phyloP scores from a whole-genome alignment of 2,113 vertebrate species.

The Varanus komodoensis region DNA sequence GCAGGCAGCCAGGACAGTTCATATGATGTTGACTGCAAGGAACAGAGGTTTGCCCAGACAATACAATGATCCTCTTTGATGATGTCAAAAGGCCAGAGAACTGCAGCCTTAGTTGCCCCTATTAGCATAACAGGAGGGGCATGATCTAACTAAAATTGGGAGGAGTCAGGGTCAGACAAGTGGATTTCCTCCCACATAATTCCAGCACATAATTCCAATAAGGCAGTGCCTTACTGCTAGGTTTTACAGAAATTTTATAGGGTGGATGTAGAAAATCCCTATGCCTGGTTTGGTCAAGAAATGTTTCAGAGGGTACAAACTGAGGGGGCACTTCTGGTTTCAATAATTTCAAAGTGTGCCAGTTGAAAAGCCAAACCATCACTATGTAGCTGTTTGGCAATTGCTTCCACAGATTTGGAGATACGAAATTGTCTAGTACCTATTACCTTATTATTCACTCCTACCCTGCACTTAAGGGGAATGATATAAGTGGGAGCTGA shows the following conservation, averaged over 20 bases:
- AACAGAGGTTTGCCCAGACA: too few relatives aligned
- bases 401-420: not conserved
- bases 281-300: not conserved
- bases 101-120: too few relatives aligned
- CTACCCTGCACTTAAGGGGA: not conserved
- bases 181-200: too few relatives aligned
- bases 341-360: not conserved
- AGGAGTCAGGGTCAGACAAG: too few relatives aligned
- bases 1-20: too few relatives aligned
- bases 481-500: not conserved
- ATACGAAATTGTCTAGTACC: not conserved
- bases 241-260: not conserved
- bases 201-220: too few relatives aligned
- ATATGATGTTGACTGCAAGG: too few relatives aligned
- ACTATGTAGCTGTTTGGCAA: not conserved
- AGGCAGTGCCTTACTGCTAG: not conserved
- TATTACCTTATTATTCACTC: not conserved
- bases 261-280: not conserved
- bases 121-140: too few relatives aligned
- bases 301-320: not conserved
- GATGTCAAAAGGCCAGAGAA: too few relatives aligned
- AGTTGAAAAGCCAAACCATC: not conserved
- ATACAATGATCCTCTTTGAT: too few relatives aligned
- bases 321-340: not conserved
- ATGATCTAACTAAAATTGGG: too few relatives aligned